These are phyloP conservation scores for Salvelinus sp. DNA, from an alignment of 2,113 vertebrate species.

Conservation along the genomic window DNA sequence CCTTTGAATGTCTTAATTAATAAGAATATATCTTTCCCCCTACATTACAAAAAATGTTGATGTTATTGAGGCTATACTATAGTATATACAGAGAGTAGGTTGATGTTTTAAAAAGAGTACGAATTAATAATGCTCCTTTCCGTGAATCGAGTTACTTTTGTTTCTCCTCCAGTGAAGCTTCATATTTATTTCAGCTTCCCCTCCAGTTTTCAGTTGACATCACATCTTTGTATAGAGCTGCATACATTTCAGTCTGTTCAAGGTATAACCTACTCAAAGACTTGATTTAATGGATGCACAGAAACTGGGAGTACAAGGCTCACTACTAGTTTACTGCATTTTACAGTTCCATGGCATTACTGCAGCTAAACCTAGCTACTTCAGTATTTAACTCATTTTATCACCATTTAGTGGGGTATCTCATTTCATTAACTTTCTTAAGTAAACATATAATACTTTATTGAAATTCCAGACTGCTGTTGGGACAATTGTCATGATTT, in stretches of 20 bases:
- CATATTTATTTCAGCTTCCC: background rate
- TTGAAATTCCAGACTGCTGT: too few species aligned
- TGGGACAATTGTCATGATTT: too few species aligned
- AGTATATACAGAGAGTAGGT: background rate
- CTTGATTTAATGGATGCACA: background rate
- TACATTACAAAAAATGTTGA: background rate
- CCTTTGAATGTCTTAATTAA: conserved; percentile 6
- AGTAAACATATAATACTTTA: too few species aligned
- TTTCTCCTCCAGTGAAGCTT: background rate
- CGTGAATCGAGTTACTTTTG: background rate
- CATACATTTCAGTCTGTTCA: background rate
- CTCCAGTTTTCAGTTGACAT: background rate
- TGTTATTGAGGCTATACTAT: background rate
- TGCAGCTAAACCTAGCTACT: too few species aligned
- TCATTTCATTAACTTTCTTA: too few species aligned
- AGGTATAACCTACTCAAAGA: background rate
- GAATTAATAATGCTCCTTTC: background rate
- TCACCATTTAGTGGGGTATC: too few species aligned
- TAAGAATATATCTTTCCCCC: conserved; percentile 5
- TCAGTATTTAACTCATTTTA: too few species aligned
- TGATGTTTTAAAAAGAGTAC: background rate
- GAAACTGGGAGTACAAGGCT: background rate
- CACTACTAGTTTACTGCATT: too few species aligned
- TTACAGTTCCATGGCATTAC: too few species aligned
- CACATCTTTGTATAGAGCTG: background rate